A percentile compares a stretch with the other conserved stretches of the same genome.
Conservation (phyloP, 2,888 invertebrate genomes). For the Thysanoteuthis rhombus region DNA sequence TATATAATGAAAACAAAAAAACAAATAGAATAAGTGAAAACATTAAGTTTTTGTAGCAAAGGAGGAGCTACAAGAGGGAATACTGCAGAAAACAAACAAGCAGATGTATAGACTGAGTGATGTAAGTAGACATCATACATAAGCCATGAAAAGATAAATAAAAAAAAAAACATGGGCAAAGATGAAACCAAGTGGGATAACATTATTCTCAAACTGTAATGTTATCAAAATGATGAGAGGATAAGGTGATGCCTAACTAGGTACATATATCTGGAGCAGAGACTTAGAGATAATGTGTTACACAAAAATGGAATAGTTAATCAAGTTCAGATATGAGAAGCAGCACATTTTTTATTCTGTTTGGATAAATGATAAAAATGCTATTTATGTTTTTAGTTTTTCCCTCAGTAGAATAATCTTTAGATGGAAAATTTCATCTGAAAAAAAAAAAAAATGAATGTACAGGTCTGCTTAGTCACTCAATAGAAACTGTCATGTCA, state of each 20-base stretch:
- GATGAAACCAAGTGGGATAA: background rate
- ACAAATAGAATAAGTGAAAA: background rate
- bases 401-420: background rate
- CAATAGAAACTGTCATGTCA: too few relatives aligned
- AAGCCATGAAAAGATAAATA: too few relatives aligned
- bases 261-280: background rate
- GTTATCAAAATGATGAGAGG: background rate
- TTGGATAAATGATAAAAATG: background rate
- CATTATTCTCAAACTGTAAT: background rate
- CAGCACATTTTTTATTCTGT: background rate
- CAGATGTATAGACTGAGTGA: background rate
- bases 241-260: background rate
- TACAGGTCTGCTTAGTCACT: too few relatives aligned
- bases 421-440: background rate
- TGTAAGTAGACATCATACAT: background rate
- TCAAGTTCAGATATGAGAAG: background rate
- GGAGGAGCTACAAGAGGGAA: background rate
- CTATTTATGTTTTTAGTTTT: background rate
- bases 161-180: background rate
- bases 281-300: background rate
- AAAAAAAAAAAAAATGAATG: background rate
- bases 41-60: background rate
- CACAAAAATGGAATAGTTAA: slow-evolving; percentile 12
- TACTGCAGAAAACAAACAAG: too few relatives aligned
- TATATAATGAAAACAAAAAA: background rate